Conservation (phyloP, 2,113 vertebrate species). For the Urocynchramus pylzowi region DNA sequence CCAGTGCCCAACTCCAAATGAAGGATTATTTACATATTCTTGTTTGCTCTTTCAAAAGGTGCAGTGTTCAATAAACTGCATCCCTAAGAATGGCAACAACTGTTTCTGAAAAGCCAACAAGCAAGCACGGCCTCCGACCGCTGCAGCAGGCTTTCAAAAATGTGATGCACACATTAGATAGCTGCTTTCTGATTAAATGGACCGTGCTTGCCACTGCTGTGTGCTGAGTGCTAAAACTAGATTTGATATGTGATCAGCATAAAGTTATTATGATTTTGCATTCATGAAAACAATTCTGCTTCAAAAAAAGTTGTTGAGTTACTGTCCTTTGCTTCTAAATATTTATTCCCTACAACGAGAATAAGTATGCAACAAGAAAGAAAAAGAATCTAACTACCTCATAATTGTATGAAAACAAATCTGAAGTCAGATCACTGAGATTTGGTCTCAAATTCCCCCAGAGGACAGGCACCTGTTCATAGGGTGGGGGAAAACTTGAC, state of each 20-base stretch:
- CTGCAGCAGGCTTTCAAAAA: not conserved
- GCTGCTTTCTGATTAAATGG: not conserved
- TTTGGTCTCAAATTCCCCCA: not conserved
- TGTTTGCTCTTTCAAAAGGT: not conserved
- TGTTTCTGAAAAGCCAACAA: not conserved
- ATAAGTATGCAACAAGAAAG: not conserved
- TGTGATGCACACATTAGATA: not conserved
- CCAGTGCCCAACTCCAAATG: not conserved
- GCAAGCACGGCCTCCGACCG: not conserved
- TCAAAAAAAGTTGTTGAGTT: not conserved
- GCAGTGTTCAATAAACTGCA: not conserved
- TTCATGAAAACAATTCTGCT: not conserved
- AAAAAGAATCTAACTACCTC: not conserved
- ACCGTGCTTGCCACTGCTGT: not conserved
- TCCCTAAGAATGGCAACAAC: not conserved
- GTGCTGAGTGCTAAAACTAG: not conserved
- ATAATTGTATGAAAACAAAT: not conserved
- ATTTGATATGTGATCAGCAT: not conserved
- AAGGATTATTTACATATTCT: not conserved
- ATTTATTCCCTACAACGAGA: not conserved
- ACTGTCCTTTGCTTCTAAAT: not conserved
- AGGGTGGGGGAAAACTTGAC: not conserved
- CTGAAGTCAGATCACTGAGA: not conserved
- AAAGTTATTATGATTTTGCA: not conserved
- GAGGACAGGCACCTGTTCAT: not conserved